Percentiles rank a stretch among this genome's conserved stretches.
These are phyloP conservation scores for Peucedramus taeniatus DNA, from an alignment of 2,113 vertebrate species.

Conservation along the genomic window DNA sequence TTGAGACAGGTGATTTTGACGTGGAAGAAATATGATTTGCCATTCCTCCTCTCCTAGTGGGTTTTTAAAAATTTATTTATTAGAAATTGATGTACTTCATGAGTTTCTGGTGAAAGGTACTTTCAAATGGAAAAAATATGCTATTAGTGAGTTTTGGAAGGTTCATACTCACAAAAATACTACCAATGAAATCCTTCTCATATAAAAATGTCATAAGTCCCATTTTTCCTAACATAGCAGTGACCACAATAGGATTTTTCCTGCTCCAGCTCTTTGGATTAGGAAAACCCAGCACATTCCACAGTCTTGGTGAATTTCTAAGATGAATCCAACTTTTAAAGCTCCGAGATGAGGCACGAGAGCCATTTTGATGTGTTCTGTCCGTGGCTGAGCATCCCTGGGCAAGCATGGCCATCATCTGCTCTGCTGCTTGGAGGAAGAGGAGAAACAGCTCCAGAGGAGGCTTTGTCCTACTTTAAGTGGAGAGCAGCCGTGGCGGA, in stretches of 20 bases:
- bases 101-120: background rate
- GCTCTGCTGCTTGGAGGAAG: background rate
- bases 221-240: background rate
- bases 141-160: background rate
- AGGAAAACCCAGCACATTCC: background rate
- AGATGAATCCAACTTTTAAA: background rate
- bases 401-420: accelerated
- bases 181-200: background rate
- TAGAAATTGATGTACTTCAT: background rate
- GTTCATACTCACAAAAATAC: background rate
- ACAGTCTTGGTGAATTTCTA: background rate
- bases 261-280: background rate
- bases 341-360: background rate
- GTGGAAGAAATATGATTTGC: background rate
- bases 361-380: background rate
- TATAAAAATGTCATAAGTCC: background rate
- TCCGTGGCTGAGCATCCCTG: background rate
- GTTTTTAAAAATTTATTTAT: background rate
- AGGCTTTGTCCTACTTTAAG: slow-evolving; percentile 6
- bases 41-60: background rate
- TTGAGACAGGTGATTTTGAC: background rate
- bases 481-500: background rate
- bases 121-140: background rate
- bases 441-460: background rate
- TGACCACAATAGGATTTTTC: background rate